Conservation (phyloP, 30 jellyfish, hydroid and myxozoan genomes). For the Aurelia aurita complex sp. Pacific region DNA sequence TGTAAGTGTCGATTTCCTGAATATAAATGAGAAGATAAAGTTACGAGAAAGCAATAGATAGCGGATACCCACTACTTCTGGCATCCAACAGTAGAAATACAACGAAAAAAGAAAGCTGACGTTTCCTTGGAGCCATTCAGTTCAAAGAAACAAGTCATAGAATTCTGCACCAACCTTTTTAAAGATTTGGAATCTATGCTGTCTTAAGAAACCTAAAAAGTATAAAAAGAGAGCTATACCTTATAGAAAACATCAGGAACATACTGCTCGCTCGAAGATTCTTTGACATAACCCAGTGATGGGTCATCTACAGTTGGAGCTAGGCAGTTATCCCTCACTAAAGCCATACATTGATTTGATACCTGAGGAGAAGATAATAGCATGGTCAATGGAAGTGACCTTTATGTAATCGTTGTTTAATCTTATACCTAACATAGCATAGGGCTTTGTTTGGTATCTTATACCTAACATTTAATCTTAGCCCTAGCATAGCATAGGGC, state of each 20-base stretch:
- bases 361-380: slow-evolving; percentile 45
- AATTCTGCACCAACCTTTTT: not conserved
- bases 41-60: not conserved
- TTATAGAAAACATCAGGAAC: slow-evolving; percentile 99
- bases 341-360: slow-evolving; percentile 98
- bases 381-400: not conserved
- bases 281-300: slow-evolving; percentile 95
- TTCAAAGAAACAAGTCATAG: no score
- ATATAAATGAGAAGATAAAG: not conserved
- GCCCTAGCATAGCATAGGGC: no score
- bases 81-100: no score
- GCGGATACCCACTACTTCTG: not conserved
- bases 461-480: no score
- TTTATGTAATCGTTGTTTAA: no score
- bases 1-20: slow-evolving; percentile 91
- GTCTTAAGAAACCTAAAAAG: not conserved
- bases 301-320: slow-evolving; percentile 99
- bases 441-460: no score
- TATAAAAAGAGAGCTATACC: slow-evolving; percentile 28
- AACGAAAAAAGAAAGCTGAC: no score
- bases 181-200: not conserved
- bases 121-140: no score
- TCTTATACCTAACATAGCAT: no score
- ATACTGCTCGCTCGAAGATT: slow-evolving; percentile 93
- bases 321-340: slow-evolving; percentile 93